These are phyloP conservation scores for Paguma larvata DNA, from an alignment of 2,797 vertebrate species.

Conservation along the genomic window DNA sequence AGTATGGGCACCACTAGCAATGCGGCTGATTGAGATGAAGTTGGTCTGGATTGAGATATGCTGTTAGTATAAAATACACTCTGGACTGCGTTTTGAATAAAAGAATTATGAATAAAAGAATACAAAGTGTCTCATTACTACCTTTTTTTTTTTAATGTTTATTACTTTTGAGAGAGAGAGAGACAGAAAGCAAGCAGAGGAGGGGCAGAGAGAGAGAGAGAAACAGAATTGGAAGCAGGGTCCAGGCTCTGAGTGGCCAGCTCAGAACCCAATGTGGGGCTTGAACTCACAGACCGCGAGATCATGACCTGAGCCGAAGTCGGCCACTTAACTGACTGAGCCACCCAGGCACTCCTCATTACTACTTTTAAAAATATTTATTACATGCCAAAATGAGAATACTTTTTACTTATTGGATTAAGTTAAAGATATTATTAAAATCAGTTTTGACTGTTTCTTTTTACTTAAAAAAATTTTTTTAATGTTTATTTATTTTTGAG, in stretches of 20 bases:
- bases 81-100: not conserved
- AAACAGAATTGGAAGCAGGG: too few species aligned
- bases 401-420: not conserved
- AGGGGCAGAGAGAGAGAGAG: too few species aligned
- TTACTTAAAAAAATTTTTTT: not conserved
- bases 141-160: not conserved
- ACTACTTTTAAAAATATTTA: not conserved
- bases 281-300: too few species aligned
- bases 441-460: not conserved
- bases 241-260: too few species aligned
- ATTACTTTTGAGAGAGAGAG: too few species aligned
- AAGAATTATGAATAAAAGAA: not conserved
- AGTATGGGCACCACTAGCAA: not conserved
- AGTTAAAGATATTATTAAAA: slow-evolving; percentile 6
- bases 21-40: not conserved
- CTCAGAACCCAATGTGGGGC: too few species aligned
- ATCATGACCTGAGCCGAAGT: too few species aligned
- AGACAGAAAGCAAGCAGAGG: too few species aligned
- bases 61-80: not conserved
- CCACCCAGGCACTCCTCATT: too few species aligned
- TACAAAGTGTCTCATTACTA: not conserved
- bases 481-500: too few species aligned
- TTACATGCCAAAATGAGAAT: not conserved
- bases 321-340: too few species aligned
- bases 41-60: not conserved